Evolutionary conservation across 2,888 invertebrate genomes (phyloP).

Genomic region (Hydropsyche betteni): DNA sequence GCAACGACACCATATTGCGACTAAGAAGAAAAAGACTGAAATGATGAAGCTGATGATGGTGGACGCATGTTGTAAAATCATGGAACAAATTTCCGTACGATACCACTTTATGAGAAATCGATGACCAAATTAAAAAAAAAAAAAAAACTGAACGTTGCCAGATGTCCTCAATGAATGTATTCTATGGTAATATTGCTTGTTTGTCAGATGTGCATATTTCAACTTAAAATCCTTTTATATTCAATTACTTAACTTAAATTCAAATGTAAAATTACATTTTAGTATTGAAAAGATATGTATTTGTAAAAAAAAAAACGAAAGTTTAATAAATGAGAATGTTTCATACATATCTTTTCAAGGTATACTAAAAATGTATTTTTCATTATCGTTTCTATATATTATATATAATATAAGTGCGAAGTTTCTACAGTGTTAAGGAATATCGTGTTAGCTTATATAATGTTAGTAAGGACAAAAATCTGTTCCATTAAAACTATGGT

Average conservation of each 20-base stretch:
- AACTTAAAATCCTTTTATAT: no score
- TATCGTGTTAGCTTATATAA: slow-evolving; percentile 12
- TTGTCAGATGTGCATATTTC: neutral
- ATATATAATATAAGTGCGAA: slow-evolving; percentile 5
- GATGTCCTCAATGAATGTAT: neutral
- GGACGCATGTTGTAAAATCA: slow-evolving; percentile 34
- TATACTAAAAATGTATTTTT: neutral
- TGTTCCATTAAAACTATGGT: slow-evolving; percentile 36
- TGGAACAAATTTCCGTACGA: slow-evolving; percentile 46
- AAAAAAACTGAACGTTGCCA: neutral
- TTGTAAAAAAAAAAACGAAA: neutral
- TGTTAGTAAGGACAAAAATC: slow-evolving; percentile 36
- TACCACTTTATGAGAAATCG: neutral
- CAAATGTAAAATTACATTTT: neutral
- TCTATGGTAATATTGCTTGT: neutral
- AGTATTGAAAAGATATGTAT: neutral
- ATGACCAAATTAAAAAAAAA: no score
- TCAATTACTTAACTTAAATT: neutral
- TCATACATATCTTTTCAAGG: neutral
- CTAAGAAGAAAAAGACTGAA: slow-evolving; percentile 55
- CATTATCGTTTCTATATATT: neutral
- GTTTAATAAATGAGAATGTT: neutral
- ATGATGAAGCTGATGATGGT: slow-evolving; percentile 42
- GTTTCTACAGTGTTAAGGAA: slow-evolving; percentile 20
- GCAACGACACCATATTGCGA: slow-evolving; percentile 66